Evolutionary conservation across 92 coral and sea anemone genomes (phyloP).

Genomic region (Isaurus tuberculatus): DNA sequence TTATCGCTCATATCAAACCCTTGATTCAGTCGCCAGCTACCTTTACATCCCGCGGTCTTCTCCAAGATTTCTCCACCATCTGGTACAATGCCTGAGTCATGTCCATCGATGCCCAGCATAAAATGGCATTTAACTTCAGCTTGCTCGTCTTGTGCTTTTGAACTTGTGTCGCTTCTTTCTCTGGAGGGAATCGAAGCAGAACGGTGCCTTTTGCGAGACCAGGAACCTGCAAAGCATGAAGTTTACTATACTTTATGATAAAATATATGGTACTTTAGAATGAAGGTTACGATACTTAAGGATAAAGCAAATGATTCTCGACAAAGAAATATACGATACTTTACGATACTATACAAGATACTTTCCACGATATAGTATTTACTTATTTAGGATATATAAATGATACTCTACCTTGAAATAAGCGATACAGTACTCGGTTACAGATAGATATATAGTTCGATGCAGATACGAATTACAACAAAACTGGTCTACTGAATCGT

Average conservation of each 20-base stretch:
- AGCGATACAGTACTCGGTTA: no score
- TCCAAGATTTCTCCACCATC: slow-evolving; percentile 44
- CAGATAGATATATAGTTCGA: no score
- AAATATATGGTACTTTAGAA: neutral
- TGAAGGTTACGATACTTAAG: no score
- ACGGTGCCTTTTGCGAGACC: slow-evolving; percentile 39
- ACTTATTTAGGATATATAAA: no score
- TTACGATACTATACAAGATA: no score
- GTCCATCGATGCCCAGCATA: slow-evolving; percentile 32
- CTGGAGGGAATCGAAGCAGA: slow-evolving; percentile 41
- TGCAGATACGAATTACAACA: no score
- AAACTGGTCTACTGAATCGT: no score
- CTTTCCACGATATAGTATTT: no score
- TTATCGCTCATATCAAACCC: slow-evolving; percentile 8
- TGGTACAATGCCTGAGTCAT: slow-evolving; percentile 70
- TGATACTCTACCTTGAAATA: no score
- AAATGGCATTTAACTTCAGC: slow-evolving; percentile 19
- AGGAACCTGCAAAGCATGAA: slow-evolving; percentile 50
- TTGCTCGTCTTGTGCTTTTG: slow-evolving; percentile 25
- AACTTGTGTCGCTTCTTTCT: slow-evolving; percentile 29
- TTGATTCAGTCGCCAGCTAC: slow-evolving; percentile 16
- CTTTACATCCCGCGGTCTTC: slow-evolving; percentile 41
- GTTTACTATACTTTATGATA: neutral
- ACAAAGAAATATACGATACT: no score
- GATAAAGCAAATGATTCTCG: no score